A percentile compares a stretch with the other conserved stretches of the same genome.
phyloP scores from a whole-genome alignment of 2,113 vertebrate genomes.

The Grallaria varia region DNA sequence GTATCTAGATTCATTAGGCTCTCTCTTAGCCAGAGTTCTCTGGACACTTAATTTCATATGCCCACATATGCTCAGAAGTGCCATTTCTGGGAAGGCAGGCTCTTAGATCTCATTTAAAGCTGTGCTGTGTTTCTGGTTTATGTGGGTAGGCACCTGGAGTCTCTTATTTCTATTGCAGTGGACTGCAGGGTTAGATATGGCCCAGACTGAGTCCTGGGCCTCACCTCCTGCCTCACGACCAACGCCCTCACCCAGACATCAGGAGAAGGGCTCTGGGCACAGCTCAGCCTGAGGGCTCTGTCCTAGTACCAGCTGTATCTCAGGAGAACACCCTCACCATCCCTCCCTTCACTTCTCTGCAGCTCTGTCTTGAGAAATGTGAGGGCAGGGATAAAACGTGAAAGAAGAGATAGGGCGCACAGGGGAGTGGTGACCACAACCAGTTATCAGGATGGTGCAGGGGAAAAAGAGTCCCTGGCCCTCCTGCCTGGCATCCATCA shows the following conservation, averaged over 20 bases:
- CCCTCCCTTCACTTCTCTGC: neutral
- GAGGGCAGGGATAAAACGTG: neutral
- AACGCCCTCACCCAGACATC: rapidly evolving
- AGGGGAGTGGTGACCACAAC: neutral
- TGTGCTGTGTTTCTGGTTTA: neutral
- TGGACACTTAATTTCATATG: neutral
- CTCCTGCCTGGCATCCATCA: rapidly evolving
- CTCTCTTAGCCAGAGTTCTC: neutral
- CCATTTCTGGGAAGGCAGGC: neutral
- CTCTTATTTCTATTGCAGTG: neutral
- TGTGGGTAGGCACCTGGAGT: neutral
- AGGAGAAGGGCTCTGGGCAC: neutral
- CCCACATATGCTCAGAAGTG: neutral
- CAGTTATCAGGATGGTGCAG: neutral
- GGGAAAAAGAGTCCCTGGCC: neutral
- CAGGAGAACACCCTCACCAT: neutral
- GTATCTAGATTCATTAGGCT: neutral
- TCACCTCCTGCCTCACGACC: neutral
- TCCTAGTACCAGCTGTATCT: neutral
- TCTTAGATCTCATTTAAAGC: neutral
- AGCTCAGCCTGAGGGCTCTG: neutral
- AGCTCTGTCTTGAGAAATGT: neutral
- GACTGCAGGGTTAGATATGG: neutral
- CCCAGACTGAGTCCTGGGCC: neutral
- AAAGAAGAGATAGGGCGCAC: neutral